These are phyloP conservation scores for Esox masquinongy DNA, from an alignment of 2,797 vertebrate genomes.

Conservation along the genomic window DNA sequence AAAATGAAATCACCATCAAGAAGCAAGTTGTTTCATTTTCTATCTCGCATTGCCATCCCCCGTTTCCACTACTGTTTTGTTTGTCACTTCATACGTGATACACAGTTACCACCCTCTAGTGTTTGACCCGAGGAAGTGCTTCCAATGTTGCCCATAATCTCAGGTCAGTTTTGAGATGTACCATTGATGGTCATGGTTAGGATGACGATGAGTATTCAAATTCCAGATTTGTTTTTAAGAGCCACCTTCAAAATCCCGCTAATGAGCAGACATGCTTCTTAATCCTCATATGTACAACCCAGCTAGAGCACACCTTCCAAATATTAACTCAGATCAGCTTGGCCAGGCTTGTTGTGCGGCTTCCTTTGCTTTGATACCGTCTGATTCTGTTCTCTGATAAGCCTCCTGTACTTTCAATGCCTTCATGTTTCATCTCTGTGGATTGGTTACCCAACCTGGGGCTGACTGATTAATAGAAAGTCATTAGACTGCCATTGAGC, in stretches of 20 bases:
- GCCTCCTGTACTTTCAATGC: constrained; percentile 68
- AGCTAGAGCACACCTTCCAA: background rate
- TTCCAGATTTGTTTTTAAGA: background rate
- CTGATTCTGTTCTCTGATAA: constrained; percentile 27
- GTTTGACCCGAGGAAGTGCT: constrained; percentile 11
- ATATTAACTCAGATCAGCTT: background rate
- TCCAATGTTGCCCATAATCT: background rate
- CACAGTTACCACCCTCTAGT: constrained; percentile 52
- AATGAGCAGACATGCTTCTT: background rate
- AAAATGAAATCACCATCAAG: background rate
- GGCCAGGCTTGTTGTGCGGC: constrained; percentile 3
- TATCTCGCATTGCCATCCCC: background rate
- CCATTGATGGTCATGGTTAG: background rate
- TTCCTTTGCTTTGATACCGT: constrained; percentile 1
- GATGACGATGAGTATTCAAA: background rate
- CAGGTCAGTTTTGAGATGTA: background rate
- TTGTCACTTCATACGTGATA: background rate
- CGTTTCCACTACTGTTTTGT: background rate
- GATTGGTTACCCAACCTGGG: constrained; percentile 75
- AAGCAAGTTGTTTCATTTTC: background rate
- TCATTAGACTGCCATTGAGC: constrained; percentile 62
- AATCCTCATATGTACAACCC: background rate
- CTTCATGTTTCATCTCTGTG: constrained; percentile 78
- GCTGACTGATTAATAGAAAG: constrained; percentile 67
- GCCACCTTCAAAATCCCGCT: background rate